These are phyloP conservation scores for Bovichtus variegatus DNA, from an alignment of 2,797 vertebrate genomes.

Conservation along the genomic window DNA sequence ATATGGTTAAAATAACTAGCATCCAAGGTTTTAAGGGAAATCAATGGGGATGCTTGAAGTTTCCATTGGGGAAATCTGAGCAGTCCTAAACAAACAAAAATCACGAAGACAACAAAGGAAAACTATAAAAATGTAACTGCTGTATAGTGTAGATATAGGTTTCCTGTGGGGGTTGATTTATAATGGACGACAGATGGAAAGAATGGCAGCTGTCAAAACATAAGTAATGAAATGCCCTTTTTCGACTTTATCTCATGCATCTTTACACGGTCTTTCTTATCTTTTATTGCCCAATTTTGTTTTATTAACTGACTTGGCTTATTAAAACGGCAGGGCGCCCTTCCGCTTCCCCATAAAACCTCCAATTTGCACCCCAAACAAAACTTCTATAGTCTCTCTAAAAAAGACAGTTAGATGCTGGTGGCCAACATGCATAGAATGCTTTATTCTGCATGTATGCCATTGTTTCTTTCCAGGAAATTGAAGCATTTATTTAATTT, in stretches of 20 bases:
- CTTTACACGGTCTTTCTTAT: not conserved
- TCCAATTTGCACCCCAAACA: not conserved
- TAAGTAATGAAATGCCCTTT: not conserved
- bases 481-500: not conserved
- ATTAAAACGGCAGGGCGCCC: not conserved
- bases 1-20: conserved; percentile 3
- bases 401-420: not conserved
- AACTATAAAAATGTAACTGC: not conserved
- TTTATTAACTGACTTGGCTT: not conserved
- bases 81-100: conserved; percentile 14
- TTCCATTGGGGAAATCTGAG: conserved; percentile 43
- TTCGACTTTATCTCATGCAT: not conserved
- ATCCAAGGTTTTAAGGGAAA: conserved; percentile 30
- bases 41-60: conserved; percentile 29
- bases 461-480: not conserved
- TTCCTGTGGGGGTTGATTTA: not conserved
- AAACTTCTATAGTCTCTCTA: not conserved
- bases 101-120: not conserved
- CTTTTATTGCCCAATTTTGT: not conserved
- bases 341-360: not conserved
- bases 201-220: not conserved
- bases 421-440: not conserved
- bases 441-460: not conserved
- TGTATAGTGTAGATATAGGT: not conserved
- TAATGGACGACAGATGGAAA: not conserved